phyloP scores from a whole-genome alignment of 2,797 vertebrate species.

The Echiichthys vipera region DNA sequence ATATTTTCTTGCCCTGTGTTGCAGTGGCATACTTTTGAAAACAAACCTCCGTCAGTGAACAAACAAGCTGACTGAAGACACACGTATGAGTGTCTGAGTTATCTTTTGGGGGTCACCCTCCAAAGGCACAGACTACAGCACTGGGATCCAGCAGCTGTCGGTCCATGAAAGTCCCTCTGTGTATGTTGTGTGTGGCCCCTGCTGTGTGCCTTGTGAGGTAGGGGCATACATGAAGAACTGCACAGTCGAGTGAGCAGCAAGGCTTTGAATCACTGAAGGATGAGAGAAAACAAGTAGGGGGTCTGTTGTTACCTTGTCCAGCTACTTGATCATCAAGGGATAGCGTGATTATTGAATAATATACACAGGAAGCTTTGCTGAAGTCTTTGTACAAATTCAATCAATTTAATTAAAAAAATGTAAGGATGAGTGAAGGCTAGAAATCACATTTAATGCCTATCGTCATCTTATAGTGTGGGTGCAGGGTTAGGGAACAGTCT shows the following conservation, averaged over 20 bases:
- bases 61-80: conserved; percentile 50
- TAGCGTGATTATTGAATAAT: neutral
- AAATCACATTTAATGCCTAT: neutral
- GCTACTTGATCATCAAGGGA: conserved; percentile 6
- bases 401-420: neutral
- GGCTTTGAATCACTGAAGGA: conserved; percentile 31
- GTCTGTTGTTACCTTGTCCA: conserved; percentile 15
- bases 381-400: neutral
- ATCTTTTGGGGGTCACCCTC: conserved; percentile 38
- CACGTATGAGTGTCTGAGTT: conserved; percentile 28
- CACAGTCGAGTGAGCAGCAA: conserved; percentile 5
- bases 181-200: conserved; percentile 28
- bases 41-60: conserved; percentile 26
- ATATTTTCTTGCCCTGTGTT: conserved; percentile 8
- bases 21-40: conserved; percentile 1
- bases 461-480: neutral
- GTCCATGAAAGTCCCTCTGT: conserved; percentile 39
- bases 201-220: conserved; percentile 39
- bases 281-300: conserved; percentile 1
- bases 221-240: conserved; percentile 21
- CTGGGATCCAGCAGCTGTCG: conserved; percentile 31
- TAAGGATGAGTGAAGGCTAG: neutral
- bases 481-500: neutral
- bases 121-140: conserved; percentile 32
- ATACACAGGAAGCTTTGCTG: neutral